Percentiles rank a stretch among this genome's conserved stretches.
Conservation (phyloP, 2,888 invertebrate genomes). For the Ophion ventricosus region DNA sequence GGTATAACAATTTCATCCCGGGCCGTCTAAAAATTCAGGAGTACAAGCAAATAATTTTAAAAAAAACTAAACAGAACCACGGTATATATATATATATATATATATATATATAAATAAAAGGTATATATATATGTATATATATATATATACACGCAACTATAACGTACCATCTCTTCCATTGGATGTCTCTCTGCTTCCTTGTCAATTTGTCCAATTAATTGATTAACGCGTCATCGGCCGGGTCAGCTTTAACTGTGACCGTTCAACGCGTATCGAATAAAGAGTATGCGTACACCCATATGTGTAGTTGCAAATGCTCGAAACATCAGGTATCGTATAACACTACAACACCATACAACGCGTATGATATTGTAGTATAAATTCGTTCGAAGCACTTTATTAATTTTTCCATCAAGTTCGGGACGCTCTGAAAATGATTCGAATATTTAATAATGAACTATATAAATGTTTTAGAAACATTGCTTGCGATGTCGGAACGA, state of each 20-base stretch:
- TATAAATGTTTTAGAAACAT: no score
- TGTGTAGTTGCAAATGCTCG: background rate
- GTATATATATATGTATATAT: background rate
- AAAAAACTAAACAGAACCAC: background rate
- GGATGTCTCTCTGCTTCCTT: constrained; percentile 19
- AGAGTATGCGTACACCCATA: constrained; percentile 19
- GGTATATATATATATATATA: background rate
- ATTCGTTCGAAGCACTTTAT: background rate
- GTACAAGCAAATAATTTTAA: background rate
- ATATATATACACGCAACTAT: background rate
- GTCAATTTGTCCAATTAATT: constrained; percentile 60
- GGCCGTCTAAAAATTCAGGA: constrained; percentile 4
- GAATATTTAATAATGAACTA: background rate
- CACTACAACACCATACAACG: constrained; percentile 10
- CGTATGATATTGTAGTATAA: background rate
- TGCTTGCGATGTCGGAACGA: background rate
- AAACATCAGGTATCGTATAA: background rate
- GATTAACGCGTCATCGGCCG: constrained; percentile 55
- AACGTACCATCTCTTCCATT: background rate
- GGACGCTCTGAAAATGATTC: background rate
- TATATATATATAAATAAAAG: background rate
- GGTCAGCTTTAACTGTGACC: constrained; percentile 52
- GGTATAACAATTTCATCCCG: constrained; percentile 4
- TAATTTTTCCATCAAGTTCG: background rate
- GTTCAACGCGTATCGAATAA: constrained; percentile 40